Conservation (phyloP, 2,888 invertebrate genomes). For the Dione juno region DNA sequence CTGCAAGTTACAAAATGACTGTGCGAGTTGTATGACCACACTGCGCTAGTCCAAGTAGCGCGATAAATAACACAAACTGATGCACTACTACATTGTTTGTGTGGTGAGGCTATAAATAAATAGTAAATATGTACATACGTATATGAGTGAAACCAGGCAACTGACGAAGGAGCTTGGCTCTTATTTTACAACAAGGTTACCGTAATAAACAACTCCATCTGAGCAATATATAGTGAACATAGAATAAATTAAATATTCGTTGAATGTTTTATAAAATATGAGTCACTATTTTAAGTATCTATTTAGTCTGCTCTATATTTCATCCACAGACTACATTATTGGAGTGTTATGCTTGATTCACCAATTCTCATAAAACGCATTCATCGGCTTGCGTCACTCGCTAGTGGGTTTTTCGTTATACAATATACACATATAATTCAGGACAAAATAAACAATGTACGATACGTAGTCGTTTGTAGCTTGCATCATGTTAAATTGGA, state of each 20-base stretch:
- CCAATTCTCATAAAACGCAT: constrained; percentile 21
- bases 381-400: constrained; percentile 6
- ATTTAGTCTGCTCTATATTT: constrained; percentile 27
- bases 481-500: constrained; percentile 34
- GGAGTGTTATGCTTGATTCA: constrained; percentile 8
- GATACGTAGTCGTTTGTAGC: constrained; percentile 14
- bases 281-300: constrained; percentile 2
- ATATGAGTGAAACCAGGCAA: constrained; percentile 44
- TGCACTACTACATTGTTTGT: constrained; percentile 54
- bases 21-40: constrained; percentile 52
- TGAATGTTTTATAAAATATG: constrained; percentile 8
- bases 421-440: constrained; percentile 12
- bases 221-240: neutral
- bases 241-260: neutral
- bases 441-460: constrained; percentile 13
- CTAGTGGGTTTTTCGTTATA: constrained; percentile 20
- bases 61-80: constrained; percentile 48
- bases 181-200: constrained; percentile 32
- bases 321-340: constrained; percentile 11
- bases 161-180: constrained; percentile 47
- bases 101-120: constrained; percentile 53
- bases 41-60: constrained; percentile 45
- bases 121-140: constrained; percentile 42
- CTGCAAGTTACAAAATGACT: constrained; percentile 54
- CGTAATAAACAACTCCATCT: constrained; percentile 25